A percentile compares a stretch with the other conserved stretches of the same genome.
Evolutionary conservation across 2,113 vertebrate genomes (phyloP).

Genomic region (Vulpes ferrilata): DNA sequence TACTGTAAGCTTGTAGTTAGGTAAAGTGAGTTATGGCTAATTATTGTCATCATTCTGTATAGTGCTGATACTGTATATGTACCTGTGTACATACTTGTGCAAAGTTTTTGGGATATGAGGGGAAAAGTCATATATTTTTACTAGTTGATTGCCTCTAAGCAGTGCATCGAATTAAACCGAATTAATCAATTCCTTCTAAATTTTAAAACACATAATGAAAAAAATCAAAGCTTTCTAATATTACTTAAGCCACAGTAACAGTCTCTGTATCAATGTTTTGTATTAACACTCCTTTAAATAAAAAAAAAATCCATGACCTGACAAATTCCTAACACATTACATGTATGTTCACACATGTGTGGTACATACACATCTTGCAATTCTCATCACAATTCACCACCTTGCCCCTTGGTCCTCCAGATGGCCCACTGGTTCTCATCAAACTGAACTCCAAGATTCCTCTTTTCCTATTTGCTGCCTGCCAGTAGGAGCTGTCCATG

Average conservation of each 20-base stretch:
- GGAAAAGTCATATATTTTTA: not conserved
- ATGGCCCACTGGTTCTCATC: constrained; percentile 49
- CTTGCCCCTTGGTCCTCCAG: constrained; percentile 50
- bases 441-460: constrained; percentile 41
- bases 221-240: constrained; percentile 36
- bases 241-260: constrained; percentile 2
- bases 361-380: not conserved
- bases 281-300: not conserved
- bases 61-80: not conserved
- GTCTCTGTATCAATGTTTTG: not conserved
- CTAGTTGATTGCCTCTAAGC: not conserved
- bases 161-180: constrained; percentile 7
- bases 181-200: constrained; percentile 17
- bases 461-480: constrained; percentile 26
- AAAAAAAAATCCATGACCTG: not conserved
- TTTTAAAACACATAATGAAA: constrained; percentile 42
- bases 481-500: constrained; percentile 45
- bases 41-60: not conserved
- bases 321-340: not conserved
- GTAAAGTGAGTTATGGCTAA: not conserved
- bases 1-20: not conserved
- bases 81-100: not conserved
- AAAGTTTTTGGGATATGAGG: not conserved
- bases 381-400: not conserved
- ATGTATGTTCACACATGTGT: not conserved